Conservation (phyloP, 1,140 invertebrate genomes). For the Antheraea mylitta region DNA sequence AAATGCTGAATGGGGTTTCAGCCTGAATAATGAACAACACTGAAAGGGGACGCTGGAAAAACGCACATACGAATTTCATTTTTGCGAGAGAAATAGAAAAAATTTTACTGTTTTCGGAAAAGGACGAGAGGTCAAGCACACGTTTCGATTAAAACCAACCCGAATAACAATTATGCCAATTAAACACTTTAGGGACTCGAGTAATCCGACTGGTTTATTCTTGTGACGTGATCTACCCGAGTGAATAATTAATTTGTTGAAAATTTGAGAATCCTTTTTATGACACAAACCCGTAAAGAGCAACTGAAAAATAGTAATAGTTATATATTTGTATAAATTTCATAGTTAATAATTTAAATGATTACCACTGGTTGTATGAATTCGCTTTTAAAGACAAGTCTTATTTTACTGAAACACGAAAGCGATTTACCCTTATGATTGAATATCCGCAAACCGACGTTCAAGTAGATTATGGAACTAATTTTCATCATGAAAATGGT, state of each 20-base stretch:
- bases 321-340: too few relatives aligned
- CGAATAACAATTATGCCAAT: conserved; percentile 69
- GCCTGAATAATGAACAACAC: conserved; percentile 58
- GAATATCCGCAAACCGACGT: conserved; percentile 28
- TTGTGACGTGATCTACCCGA: neutral
- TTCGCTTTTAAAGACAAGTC: too few relatives aligned
- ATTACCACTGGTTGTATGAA: too few relatives aligned
- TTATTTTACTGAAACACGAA: neutral
- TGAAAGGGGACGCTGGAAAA: conserved; percentile 49
- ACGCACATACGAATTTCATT: conserved; percentile 56
- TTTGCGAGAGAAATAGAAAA: conserved; percentile 46
- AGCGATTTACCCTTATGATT: conserved; percentile 8
- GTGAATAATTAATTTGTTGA: conserved; percentile 1
- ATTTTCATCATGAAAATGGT: conserved; percentile 28
- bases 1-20: conserved; percentile 51
- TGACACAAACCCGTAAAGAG: neutral
- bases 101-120: conserved; percentile 49
- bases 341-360: too few relatives aligned
- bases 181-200: conserved; percentile 42
- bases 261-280: neutral
- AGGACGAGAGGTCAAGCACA: conserved; percentile 27
- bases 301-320: too few relatives aligned
- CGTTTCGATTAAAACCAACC: conserved; percentile 53
- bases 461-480: conserved; percentile 32
- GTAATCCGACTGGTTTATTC: neutral